phyloP scores from a whole-genome alignment of 2,113 vertebrate species.

The Siphamia tubifer region DNA sequence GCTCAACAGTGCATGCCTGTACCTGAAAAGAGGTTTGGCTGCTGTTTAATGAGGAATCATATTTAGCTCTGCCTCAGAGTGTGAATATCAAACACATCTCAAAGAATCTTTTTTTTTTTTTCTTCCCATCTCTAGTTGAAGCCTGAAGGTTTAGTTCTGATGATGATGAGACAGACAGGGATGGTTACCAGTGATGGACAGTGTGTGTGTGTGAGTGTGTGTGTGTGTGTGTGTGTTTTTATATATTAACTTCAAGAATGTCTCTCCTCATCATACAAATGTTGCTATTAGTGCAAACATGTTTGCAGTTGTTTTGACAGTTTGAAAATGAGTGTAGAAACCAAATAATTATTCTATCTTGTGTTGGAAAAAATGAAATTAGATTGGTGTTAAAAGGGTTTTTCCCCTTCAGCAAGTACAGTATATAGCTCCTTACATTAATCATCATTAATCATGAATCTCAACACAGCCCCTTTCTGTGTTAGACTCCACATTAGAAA shows the following conservation, averaged over 20 bases:
- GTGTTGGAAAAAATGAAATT: slow-evolving; percentile 6
- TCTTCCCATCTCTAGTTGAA: slow-evolving; percentile 18
- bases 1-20: slow-evolving; percentile 60
- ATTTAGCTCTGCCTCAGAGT: slow-evolving; percentile 67
- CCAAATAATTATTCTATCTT: slow-evolving; percentile 1
- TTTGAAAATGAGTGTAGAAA: slow-evolving; percentile 20
- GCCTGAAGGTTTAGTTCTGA: slow-evolving; percentile 55
- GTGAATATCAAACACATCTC: slow-evolving; percentile 70
- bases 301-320: slow-evolving; percentile 23
- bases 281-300: slow-evolving; percentile 2
- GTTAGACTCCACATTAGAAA: not conserved
- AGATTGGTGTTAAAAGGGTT: slow-evolving; percentile 4
- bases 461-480: not conserved
- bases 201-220: not conserved
- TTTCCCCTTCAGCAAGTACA: slow-evolving; percentile 5
- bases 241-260: slow-evolving; percentile 1
- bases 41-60: slow-evolving; percentile 67
- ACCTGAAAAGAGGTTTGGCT: slow-evolving; percentile 58
- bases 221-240: not conserved
- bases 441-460: slow-evolving; percentile 10
- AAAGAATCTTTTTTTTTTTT: slow-evolving; percentile 30
- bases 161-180: slow-evolving; percentile 25
- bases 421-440: not conserved
- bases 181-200: not conserved
- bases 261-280: not conserved